phyloP scores from a whole-genome alignment of 30 jellyfish, hydroid and myxozoan species.

The Nemopilema nomurai region DNA sequence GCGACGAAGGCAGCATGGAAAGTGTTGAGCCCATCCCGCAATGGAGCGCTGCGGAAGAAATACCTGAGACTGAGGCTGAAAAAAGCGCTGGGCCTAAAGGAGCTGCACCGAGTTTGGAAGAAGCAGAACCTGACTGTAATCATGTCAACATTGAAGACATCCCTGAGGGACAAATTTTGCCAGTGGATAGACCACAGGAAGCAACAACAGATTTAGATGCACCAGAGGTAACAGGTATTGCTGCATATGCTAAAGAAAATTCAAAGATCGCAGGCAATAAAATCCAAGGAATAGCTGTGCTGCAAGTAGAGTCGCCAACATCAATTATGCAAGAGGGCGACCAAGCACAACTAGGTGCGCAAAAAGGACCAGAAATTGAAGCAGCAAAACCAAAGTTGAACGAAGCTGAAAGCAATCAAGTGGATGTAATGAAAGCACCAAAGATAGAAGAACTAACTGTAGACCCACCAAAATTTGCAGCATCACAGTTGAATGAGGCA shows the following conservation, averaged over 20 bases:
- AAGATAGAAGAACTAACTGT: not conserved
- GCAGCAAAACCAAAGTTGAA: not conserved
- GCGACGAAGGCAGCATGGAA: too few species aligned
- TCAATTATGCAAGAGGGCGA: not conserved
- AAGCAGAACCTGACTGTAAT: too few species aligned
- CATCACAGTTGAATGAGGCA: not conserved
- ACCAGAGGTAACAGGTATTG: not conserved
- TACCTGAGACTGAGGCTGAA: conserved; percentile 29
- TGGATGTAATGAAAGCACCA: not conserved
- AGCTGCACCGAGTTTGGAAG: too few species aligned
- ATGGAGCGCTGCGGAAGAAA: not conserved
- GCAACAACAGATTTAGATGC: not conserved
- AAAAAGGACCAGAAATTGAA: not conserved
- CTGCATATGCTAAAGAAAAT: not conserved
- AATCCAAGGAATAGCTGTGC: not conserved
- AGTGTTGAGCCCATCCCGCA: too few species aligned
- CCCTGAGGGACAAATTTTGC: too few species aligned
- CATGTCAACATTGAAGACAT: too few species aligned
- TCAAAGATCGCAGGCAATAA: not conserved
- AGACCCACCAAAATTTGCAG: conserved; percentile 1
- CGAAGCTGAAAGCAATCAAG: not conserved
- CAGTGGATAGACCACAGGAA: too few species aligned
- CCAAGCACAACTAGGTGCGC: not conserved
- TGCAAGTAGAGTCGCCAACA: not conserved
- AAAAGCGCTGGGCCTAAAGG: too few species aligned